Conservation (phyloP, 1,140 invertebrate genomes). For the Hylaeus volcanicus region DNA sequence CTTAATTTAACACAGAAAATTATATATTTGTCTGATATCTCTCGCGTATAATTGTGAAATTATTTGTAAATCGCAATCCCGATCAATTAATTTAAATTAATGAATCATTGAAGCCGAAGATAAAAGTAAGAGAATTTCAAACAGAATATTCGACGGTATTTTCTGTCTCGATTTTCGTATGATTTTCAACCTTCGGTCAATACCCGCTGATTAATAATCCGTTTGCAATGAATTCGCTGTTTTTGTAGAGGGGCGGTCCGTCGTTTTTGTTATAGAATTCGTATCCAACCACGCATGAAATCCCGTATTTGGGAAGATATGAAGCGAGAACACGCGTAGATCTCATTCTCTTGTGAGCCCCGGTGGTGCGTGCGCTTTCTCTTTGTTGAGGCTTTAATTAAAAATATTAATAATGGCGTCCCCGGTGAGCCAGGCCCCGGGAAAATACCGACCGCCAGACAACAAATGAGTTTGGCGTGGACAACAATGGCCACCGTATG, state of each 20-base stretch:
- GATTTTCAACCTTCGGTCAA: conserved; percentile 17
- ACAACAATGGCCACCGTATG: conserved; percentile 57
- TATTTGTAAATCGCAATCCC: neutral
- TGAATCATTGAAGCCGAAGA: neutral
- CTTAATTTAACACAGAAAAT: no score
- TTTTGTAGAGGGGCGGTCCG: neutral
- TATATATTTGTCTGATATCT: no score
- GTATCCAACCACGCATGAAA: conserved; percentile 30
- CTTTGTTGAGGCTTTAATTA: conserved; percentile 71
- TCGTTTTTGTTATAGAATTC: conserved; percentile 18
- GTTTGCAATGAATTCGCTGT: conserved; percentile 11
- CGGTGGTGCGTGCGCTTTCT: conserved; percentile 40
- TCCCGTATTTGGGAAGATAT: conserved; percentile 42
- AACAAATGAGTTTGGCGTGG: conserved; percentile 59
- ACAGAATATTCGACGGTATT: neutral
- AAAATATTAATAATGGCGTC: conserved; percentile 72
- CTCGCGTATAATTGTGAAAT: no score
- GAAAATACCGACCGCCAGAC: conserved; percentile 57
- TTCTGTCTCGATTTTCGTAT: conserved; percentile 6
- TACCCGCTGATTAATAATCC: conserved; percentile 40
- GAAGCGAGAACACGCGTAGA: conserved; percentile 58
- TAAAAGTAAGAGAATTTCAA: neutral
- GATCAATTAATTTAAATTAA: neutral
- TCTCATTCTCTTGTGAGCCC: conserved; percentile 39
- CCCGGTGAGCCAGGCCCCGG: conserved; percentile 25